phyloP scores from a whole-genome alignment of 2,797 vertebrate genomes.

The Hyperoplus lanceolatus region DNA sequence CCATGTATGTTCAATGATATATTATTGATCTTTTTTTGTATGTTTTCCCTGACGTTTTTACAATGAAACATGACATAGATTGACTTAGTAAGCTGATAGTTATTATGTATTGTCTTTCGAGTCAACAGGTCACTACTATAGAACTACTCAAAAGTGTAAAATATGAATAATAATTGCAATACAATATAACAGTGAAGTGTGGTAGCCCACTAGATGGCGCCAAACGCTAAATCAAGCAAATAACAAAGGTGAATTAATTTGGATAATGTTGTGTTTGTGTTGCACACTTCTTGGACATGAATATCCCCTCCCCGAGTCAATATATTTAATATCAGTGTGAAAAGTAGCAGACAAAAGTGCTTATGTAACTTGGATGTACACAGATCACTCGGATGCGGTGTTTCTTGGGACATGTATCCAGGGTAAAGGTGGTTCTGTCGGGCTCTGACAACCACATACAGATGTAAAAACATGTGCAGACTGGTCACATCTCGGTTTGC shows the following conservation, averaged over 20 bases:
- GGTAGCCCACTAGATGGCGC: conserved; percentile 75
- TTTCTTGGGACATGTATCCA: background rate
- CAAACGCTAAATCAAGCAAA: conserved; percentile 32
- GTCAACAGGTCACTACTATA: background rate
- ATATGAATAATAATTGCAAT: background rate
- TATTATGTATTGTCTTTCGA: background rate
- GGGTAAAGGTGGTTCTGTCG: no score
- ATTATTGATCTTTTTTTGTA: background rate
- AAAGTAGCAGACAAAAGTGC: background rate
- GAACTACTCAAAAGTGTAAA: background rate
- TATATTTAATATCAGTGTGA: background rate
- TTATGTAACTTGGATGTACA: conserved; percentile 32
- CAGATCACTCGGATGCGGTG: background rate
- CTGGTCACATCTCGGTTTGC: background rate
- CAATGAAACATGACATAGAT: background rate
- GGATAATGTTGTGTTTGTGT: background rate
- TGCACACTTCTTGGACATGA: background rate
- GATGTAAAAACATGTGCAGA: background rate
- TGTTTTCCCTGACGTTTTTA: background rate
- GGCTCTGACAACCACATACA: background rate
- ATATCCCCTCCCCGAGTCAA: background rate
- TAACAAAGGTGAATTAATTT: fast-evolving
- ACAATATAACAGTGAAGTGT: no score
- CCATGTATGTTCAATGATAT: background rate
- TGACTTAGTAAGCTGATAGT: background rate